Conservation (phyloP, 2,888 invertebrate species). For the Globia sparganii region DNA sequence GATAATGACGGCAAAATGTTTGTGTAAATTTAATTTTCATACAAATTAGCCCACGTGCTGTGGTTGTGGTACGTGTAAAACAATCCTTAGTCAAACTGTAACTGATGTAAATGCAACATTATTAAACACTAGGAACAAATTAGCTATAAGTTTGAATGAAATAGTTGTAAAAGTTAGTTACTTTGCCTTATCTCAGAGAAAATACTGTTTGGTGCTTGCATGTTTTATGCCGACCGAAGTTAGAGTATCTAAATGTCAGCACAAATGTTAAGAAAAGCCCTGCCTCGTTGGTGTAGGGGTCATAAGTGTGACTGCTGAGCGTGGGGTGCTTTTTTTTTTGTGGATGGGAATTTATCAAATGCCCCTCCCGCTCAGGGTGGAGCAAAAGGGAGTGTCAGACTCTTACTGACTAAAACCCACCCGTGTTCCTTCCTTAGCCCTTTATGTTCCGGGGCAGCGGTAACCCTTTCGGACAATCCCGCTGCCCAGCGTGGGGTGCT, state of each 20-base stretch:
- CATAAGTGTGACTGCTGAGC: neutral
- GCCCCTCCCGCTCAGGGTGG: no score
- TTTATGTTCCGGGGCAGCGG: no score
- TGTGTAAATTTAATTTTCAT: no score
- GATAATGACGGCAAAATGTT: no score
- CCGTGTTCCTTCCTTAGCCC: no score
- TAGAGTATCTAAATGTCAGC: slow-evolving; percentile 7
- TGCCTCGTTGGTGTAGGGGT: neutral
- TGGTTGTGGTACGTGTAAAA: neutral
- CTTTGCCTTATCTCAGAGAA: slow-evolving; percentile 22
- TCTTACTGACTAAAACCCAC: no score
- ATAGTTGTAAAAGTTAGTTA: slow-evolving; percentile 23
- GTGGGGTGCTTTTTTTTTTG: no score
- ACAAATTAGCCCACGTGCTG: no score
- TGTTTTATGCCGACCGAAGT: slow-evolving; percentile 25
- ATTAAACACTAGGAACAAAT: slow-evolving; percentile 40
- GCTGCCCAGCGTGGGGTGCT: neutral
- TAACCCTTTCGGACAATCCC: no score
- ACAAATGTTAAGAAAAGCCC: neutral
- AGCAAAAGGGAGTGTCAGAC: no score
- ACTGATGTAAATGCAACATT: slow-evolving; percentile 24
- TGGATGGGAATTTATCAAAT: no score
- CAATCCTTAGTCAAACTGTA: neutral
- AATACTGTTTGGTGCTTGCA: slow-evolving; percentile 42
- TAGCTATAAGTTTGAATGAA: slow-evolving; percentile 22